Evolutionary conservation across 1,140 invertebrate species (phyloP).

Genomic region (Lepidurus apus): DNA sequence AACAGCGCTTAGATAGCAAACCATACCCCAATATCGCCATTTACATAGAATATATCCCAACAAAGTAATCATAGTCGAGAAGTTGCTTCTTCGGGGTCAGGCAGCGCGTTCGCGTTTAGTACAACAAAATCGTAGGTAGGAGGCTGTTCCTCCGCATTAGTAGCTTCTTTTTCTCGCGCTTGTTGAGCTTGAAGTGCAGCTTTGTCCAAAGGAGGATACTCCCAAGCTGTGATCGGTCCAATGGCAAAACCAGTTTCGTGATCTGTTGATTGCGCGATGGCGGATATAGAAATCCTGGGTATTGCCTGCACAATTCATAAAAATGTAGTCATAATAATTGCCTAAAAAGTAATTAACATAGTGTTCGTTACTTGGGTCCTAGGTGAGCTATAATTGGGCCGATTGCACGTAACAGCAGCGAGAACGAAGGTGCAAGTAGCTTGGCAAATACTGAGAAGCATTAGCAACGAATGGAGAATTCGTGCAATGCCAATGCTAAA

Average conservation of each 20-base stretch:
- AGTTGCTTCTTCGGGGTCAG: neutral
- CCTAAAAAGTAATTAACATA: neutral
- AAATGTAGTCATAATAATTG: neutral
- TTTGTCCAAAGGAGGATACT: slow-evolving; percentile 29
- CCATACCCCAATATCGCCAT: neutral
- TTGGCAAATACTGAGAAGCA: slow-evolving; percentile 25
- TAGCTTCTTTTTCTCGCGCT: neutral
- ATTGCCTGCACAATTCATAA: neutral
- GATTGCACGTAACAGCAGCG: slow-evolving; percentile 27
- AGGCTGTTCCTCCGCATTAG: neutral
- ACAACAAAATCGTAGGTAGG: neutral
- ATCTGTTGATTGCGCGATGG: neutral
- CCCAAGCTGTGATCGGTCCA: slow-evolving; percentile 29
- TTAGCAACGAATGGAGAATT: slow-evolving; percentile 26
- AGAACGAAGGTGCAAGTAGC: slow-evolving; percentile 30
- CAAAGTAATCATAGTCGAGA: neutral
- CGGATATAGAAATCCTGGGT: neutral
- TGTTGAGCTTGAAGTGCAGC: neutral
- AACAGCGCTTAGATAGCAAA: too few relatives aligned
- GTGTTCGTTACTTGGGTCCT: neutral
- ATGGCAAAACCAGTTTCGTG: neutral
- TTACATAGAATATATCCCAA: neutral
- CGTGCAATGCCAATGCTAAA: slow-evolving; percentile 29
- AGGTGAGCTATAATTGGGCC: slow-evolving; percentile 8
- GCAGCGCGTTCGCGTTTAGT: neutral